phyloP scores from a whole-genome alignment of 2,113 vertebrate genomes.

The Cyphomyrus discorhynchus region DNA sequence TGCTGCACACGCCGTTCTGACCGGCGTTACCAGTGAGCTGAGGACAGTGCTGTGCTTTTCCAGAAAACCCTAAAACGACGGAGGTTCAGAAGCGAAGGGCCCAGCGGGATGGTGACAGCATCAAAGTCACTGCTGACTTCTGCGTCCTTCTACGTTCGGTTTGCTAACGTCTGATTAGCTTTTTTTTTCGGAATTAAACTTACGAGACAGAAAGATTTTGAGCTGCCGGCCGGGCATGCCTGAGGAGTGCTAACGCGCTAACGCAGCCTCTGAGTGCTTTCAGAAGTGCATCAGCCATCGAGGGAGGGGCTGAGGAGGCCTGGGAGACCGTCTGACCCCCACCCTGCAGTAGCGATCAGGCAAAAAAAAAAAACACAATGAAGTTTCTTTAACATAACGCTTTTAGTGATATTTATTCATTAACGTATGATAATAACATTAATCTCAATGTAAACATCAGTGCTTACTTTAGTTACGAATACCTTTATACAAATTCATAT shows the following conservation, averaged over 20 bases:
- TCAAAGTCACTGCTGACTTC: not conserved
- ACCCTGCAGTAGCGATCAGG: not conserved
- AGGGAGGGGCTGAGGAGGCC: not conserved
- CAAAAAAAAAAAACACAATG: not conserved
- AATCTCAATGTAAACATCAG: not conserved
- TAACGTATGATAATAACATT: not conserved
- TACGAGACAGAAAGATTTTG: not conserved
- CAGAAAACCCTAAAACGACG: not conserved
- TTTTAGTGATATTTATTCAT: not conserved
- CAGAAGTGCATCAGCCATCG: not conserved
- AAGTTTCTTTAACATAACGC: not conserved
- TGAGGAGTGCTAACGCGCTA: not conserved
- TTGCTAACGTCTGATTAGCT: not conserved
- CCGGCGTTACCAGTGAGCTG: not conserved
- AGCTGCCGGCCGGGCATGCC: not conserved
- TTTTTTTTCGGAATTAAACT: not conserved
- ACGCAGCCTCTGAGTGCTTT: not conserved
- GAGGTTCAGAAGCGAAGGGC: not conserved
- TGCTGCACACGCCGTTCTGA: not conserved
- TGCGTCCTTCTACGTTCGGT: not conserved
- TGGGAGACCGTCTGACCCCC: not conserved
- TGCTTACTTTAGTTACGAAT: not conserved
- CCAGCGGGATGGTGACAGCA: not conserved
- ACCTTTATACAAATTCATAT: not conserved
- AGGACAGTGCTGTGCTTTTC: not conserved